phyloP scores from a whole-genome alignment of 2,797 vertebrate genomes.

The Coccyzus lansbergi region DNA sequence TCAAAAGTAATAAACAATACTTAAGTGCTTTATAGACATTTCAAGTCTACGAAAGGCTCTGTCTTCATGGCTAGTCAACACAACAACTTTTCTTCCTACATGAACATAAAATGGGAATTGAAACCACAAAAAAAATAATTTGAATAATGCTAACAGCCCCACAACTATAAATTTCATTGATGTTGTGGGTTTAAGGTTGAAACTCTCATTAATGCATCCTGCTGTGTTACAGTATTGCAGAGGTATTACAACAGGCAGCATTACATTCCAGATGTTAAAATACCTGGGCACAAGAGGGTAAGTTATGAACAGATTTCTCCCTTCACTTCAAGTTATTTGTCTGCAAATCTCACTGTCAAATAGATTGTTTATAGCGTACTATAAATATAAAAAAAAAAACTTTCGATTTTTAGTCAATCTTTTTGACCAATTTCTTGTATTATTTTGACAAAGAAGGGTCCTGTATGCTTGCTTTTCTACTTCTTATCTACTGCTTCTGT shows the following conservation, averaged over 20 bases:
- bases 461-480: neutral
- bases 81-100: conserved; percentile 24
- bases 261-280: conserved; percentile 64
- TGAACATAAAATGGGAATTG: conserved; percentile 37
- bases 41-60: conserved; percentile 9
- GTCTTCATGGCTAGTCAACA: neutral
- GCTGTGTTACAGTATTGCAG: conserved; percentile 65
- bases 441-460: neutral
- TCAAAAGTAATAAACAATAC: conserved; percentile 14
- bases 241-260: conserved; percentile 57
- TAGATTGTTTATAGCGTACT: neutral
- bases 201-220: conserved; percentile 68
- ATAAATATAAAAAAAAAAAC: neutral
- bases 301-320: neutral
- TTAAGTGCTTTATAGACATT: conserved; percentile 16
- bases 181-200: conserved; percentile 61
- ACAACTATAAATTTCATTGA: conserved; percentile 65
- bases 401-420: neutral
- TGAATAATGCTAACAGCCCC: conserved; percentile 47
- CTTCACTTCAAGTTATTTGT: neutral
- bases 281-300: conserved; percentile 16
- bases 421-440: neutral
- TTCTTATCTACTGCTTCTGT: neutral
- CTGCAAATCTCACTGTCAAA: conserved; percentile 18
- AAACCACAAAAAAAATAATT: conserved; percentile 50